These are phyloP conservation scores for Nomada flava DNA, from an alignment of 2,888 invertebrate species.

Conservation along the genomic window DNA sequence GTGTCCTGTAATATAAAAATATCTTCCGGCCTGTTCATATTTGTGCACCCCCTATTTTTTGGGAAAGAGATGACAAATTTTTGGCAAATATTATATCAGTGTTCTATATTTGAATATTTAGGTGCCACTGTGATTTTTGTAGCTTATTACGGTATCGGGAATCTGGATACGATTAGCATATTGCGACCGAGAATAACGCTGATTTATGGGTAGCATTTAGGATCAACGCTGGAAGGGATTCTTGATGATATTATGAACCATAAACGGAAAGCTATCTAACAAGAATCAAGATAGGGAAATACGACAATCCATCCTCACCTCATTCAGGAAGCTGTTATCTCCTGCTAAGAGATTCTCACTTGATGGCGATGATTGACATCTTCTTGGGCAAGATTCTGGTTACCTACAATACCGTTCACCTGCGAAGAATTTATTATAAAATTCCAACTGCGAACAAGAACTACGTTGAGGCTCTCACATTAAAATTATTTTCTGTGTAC, in stretches of 20 bases:
- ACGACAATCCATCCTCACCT: constrained; percentile 20
- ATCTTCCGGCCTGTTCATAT: no score
- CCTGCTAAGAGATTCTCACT: constrained; percentile 2
- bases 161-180: no score
- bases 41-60: no score
- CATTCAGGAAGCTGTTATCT: constrained; percentile 13
- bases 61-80: no score
- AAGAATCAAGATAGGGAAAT: constrained; percentile 26
- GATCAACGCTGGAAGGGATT: background rate
- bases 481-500: background rate
- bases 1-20: no score
- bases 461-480: background rate
- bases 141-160: no score
- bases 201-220: background rate
- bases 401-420: background rate
- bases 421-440: background rate
- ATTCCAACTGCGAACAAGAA: background rate
- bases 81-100: no score
- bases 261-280: constrained; percentile 17
- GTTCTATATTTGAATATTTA: no score
- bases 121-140: no score
- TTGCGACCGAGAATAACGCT: background rate
- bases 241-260: background rate
- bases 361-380: constrained; percentile 16
- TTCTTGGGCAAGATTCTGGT: constrained; percentile 4